These are phyloP conservation scores for Cataglyphis altisquamis DNA, from an alignment of 2,888 invertebrate species.

Conservation along the genomic window DNA sequence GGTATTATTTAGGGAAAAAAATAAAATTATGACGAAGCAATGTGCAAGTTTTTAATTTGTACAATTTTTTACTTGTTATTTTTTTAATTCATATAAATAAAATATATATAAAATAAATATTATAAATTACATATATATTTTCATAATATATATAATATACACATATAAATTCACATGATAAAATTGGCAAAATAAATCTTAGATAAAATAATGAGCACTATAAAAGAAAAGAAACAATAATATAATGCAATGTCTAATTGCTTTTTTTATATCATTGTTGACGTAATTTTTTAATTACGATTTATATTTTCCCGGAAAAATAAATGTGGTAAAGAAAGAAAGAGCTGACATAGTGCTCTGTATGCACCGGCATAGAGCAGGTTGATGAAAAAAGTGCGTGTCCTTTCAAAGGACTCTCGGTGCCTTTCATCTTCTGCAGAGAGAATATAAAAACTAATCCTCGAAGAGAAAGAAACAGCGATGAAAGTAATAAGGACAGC, in stretches of 20 bases:
- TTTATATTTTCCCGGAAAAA: conserved; percentile 22
- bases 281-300: background rate
- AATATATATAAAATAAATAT: background rate
- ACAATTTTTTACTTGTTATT: too few relatives aligned
- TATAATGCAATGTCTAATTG: background rate
- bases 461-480: background rate
- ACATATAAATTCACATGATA: background rate
- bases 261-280: conserved; percentile 9
- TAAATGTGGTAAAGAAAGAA: background rate
- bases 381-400: background rate
- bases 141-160: background rate
- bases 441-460: background rate
- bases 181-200: background rate
- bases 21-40: too few relatives aligned
- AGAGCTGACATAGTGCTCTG: background rate
- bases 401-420: conserved; percentile 57
- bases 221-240: background rate
- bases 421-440: conserved; percentile 8
- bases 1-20: too few relatives aligned
- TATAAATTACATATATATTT: background rate
- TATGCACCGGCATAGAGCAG: background rate
- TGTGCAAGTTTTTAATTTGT: too few relatives aligned
- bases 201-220: background rate
- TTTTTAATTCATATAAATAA: background rate
- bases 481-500: background rate